Evolutionary conservation across 2,888 invertebrate species (phyloP).

Genomic region (Hermaeophaga mercurialis): DNA sequence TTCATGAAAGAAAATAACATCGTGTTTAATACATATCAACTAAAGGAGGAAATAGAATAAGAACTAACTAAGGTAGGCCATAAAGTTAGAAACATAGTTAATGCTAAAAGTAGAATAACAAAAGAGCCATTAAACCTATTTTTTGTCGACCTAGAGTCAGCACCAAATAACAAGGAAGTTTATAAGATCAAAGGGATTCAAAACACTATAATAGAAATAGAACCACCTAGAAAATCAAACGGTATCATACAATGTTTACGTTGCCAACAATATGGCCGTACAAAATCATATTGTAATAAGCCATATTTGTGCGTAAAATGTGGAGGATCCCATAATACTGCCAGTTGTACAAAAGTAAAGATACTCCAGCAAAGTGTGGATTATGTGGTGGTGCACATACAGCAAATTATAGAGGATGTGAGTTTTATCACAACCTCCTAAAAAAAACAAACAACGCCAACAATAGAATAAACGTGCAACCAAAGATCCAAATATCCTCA

Average conservation of each 20-base stretch:
- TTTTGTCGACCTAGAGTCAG: neutral
- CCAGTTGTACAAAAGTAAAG: neutral
- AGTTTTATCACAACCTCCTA: neutral
- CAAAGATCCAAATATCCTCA: neutral
- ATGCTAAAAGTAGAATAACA: conserved; percentile 11
- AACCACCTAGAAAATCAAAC: neutral
- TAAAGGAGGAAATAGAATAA: conserved; percentile 7
- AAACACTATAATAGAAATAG: neutral
- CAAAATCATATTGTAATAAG: neutral
- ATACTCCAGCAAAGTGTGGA: neutral
- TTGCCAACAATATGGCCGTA: neutral
- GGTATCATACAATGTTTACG: neutral
- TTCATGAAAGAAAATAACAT: conserved; percentile 7
- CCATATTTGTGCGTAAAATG: too few relatives aligned
- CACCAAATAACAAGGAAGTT: neutral
- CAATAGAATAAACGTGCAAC: conserved; percentile 5
- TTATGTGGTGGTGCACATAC: neutral
- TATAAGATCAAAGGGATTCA: neutral
- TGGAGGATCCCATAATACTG: neutral
- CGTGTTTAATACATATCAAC: conserved; percentile 11
- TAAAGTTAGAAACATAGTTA: conserved; percentile 15
- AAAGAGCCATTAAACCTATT: conserved; percentile 9
- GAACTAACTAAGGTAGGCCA: conserved; percentile 7
- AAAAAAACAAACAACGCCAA: neutral
- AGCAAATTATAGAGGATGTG: neutral